Conservation (phyloP, 2,888 invertebrate genomes). For the Pristionchus arcanus region DNA sequence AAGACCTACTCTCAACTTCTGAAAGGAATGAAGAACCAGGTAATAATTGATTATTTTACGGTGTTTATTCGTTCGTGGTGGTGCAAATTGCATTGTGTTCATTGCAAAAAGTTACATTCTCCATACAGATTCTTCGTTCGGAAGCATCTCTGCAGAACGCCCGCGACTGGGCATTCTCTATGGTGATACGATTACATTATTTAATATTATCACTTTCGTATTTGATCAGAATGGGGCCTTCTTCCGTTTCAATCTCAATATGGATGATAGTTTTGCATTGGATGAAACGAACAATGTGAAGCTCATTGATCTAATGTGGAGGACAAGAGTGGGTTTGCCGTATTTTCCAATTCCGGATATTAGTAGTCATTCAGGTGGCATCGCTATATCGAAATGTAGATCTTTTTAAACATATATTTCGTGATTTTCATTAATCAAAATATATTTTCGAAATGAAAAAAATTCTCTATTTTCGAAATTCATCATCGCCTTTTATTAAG, state of each 20-base stretch:
- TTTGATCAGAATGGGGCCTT: background rate
- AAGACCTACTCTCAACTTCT: background rate
- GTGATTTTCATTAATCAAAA: background rate
- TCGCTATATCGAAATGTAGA: too few species aligned
- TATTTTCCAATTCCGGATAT: background rate
- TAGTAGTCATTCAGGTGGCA: too few species aligned
- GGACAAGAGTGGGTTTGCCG: background rate
- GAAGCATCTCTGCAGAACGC: background rate
- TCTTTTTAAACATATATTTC: background rate
- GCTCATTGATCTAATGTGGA: conserved; percentile 12
- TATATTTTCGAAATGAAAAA: background rate
- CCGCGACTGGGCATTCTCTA: background rate
- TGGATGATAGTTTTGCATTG: background rate
- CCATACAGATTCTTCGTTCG: background rate
- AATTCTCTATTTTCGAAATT: background rate
- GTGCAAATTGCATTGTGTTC: background rate
- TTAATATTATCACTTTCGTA: background rate
- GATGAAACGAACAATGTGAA: background rate
- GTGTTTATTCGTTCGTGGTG: too few species aligned
- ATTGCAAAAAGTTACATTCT: background rate
- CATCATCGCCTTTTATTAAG: background rate
- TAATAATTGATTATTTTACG: background rate
- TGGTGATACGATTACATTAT: background rate
- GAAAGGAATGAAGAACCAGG: background rate
- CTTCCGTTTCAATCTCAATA: conserved; percentile 11